Percentiles rank a stretch among this genome's conserved stretches.
Evolutionary conservation across 2,888 invertebrate genomes (phyloP).

Genomic region (Cerastoderma edule): DNA sequence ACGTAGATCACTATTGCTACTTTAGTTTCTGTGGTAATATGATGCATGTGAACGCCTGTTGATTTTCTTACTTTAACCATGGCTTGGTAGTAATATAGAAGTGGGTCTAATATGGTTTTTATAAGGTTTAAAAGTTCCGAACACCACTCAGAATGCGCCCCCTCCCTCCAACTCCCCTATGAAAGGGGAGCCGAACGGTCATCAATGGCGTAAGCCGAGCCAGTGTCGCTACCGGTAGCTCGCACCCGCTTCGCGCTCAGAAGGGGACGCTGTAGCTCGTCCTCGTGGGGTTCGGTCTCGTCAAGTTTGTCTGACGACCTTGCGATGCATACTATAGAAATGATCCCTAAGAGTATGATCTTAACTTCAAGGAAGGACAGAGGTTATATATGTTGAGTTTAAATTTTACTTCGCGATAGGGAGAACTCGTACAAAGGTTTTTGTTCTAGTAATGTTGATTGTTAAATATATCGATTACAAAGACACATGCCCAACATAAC

Average conservation of each 20-base stretch:
- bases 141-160: constrained; percentile 75
- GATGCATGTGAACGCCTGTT: too few relatives aligned
- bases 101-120: too few relatives aligned
- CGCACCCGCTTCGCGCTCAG: constrained; percentile 73
- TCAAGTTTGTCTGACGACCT: constrained; percentile 75
- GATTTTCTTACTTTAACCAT: too few relatives aligned
- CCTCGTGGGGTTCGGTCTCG: constrained; percentile 72
- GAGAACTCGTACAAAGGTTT: neutral
- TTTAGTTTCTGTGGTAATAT: too few relatives aligned
- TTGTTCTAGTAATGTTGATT: neutral
- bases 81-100: too few relatives aligned
- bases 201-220: constrained; percentile 64
- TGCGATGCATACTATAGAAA: constrained; percentile 76
- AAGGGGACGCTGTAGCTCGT: constrained; percentile 69
- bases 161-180: constrained; percentile 67
- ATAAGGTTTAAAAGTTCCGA: too few relatives aligned
- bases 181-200: constrained; percentile 70
- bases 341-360: constrained; percentile 77
- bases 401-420: neutral
- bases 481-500: too few relatives aligned
- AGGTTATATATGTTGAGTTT: neutral
- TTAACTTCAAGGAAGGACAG: too few relatives aligned
- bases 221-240: constrained; percentile 30
- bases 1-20: too few relatives aligned
- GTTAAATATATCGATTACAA: neutral